Percentiles rank a stretch among this genome's conserved stretches.
phyloP scores from a whole-genome alignment of 2,797 vertebrate genomes.

The Amblyraja radiata region DNA sequence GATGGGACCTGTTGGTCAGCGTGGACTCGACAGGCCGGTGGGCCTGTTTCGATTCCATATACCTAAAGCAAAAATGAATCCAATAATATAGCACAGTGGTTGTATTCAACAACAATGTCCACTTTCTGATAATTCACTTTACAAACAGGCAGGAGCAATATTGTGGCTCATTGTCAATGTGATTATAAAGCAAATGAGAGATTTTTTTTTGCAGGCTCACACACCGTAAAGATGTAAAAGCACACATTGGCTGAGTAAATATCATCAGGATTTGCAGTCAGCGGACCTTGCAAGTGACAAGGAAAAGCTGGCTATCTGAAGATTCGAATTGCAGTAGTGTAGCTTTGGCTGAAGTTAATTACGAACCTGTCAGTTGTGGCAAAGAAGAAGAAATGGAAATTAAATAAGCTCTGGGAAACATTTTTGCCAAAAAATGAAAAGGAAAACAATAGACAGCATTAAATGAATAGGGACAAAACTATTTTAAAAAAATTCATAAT shows the following conservation, averaged over 20 bases:
- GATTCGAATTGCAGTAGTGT: background rate
- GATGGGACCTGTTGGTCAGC: too few species aligned
- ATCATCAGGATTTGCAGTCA: background rate
- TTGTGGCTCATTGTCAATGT: background rate
- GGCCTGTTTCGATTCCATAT: too few species aligned
- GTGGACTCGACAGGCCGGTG: too few species aligned
- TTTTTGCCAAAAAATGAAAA: background rate
- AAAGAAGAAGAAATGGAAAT: slow-evolving; percentile 4
- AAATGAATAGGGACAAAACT: background rate
- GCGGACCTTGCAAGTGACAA: background rate
- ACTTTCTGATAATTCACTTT: background rate
- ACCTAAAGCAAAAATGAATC: background rate
- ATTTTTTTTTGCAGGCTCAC: background rate
- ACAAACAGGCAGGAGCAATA: background rate
- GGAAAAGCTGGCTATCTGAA: slow-evolving; percentile 9
- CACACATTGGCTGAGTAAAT: background rate
- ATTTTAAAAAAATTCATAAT: background rate
- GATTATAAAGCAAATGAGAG: too few species aligned
- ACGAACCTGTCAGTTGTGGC: background rate
- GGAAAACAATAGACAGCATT: background rate
- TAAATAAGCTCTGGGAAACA: background rate
- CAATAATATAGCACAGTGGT: background rate
- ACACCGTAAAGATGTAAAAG: background rate
- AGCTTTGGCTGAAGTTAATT: slow-evolving; percentile 10
- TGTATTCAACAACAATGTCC: background rate